Evolutionary conservation across 2,888 invertebrate species (phyloP).

Genomic region (Cerceris ruficornis): DNA sequence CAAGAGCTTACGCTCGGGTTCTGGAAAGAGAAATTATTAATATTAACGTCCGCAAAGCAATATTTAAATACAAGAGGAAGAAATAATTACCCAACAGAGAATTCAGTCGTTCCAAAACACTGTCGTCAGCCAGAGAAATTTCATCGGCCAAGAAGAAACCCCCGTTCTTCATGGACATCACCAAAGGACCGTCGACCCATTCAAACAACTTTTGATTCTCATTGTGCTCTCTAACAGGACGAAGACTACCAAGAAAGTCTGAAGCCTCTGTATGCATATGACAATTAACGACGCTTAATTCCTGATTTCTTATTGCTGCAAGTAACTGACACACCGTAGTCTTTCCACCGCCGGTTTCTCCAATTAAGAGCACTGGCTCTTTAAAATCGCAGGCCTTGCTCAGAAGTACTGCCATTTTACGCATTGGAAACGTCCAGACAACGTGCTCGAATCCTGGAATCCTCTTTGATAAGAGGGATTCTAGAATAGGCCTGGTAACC

Average conservation of each 20-base stretch:
- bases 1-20: constrained; percentile 95
- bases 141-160: constrained; percentile 97
- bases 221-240: constrained; percentile 90
- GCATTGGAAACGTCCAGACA: constrained; percentile 97
- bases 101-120: constrained; percentile 98
- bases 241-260: constrained; percentile 97
- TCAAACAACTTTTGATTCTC: constrained; percentile 89
- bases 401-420: constrained; percentile 89
- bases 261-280: constrained; percentile 99
- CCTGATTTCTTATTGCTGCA: constrained; percentile 86
- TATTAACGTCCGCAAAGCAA: too few relatives aligned
- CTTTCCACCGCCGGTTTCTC: constrained; percentile 99
- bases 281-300: constrained; percentile 93
- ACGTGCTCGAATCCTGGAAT: constrained; percentile 88
- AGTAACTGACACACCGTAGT: constrained; percentile 97
- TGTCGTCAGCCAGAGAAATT: constrained; percentile 99
- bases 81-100: constrained; percentile 88
- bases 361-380: constrained; percentile 97
- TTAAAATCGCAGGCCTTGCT: constrained; percentile 94
- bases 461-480: constrained; percentile 85
- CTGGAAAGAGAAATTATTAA: constrained; percentile 78
- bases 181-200: constrained; percentile 98
- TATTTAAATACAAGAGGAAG: not conserved
- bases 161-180: constrained; percentile 94
- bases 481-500: constrained; percentile 89